Evolutionary conservation across 1,140 invertebrate genomes (phyloP).

Genomic region (Psix sp.): DNA sequence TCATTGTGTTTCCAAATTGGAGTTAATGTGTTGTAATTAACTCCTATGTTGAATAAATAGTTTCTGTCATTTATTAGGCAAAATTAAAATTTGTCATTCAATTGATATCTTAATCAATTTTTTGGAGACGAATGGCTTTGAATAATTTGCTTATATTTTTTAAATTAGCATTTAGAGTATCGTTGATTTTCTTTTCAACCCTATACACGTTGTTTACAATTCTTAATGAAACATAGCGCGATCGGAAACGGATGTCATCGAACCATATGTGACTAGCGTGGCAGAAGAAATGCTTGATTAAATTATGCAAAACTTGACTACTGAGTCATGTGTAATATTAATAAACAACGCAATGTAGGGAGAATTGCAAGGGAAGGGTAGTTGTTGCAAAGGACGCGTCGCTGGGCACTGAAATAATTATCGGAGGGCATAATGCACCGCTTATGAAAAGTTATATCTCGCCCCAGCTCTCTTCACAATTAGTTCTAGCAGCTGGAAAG

Average conservation of each 20-base stretch:
- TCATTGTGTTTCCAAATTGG: no score
- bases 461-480: constrained; percentile 52
- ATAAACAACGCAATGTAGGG: constrained; percentile 15
- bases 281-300: constrained; percentile 14
- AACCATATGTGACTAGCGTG: constrained; percentile 10
- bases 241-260: no score
- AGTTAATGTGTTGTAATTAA: no score
- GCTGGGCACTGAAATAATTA: constrained; percentile 49
- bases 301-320: constrained; percentile 18
- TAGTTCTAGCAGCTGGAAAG: constrained; percentile 59
- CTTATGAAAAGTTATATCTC: constrained; percentile 52
- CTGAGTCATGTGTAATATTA: constrained; percentile 33
- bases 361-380: constrained; percentile 9
- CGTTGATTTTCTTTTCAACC: no score
- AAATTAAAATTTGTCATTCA: no score
- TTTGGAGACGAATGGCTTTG: no score
- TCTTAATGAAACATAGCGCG: no score
- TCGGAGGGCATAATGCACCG: constrained; percentile 28
- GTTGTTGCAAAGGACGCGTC: constrained; percentile 3
- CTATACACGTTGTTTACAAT: not conserved
- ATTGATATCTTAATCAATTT: no score
- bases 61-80: no score
- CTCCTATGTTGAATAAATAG: no score
- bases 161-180: no score
- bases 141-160: no score